Evolutionary conservation across 1,140 invertebrate genomes (phyloP).

Genomic region (Atta texana): DNA sequence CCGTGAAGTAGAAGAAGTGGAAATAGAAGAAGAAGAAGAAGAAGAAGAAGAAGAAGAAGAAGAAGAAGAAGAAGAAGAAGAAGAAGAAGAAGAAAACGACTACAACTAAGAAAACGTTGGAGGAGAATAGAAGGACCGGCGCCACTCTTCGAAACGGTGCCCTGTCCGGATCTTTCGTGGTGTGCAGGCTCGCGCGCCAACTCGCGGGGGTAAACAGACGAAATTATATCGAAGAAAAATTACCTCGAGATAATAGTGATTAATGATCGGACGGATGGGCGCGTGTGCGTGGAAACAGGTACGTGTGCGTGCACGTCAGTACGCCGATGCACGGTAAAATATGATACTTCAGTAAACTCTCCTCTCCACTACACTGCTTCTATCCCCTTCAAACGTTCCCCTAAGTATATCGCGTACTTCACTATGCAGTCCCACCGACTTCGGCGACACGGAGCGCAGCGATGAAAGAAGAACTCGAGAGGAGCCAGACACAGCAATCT

Average conservation of each 20-base stretch:
- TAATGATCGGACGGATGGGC: constrained; percentile 78
- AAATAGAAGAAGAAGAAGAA: constrained; percentile 37
- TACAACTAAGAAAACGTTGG: constrained; percentile 19
- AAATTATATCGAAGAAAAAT: constrained; percentile 85
- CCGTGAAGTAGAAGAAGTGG: constrained; percentile 64
- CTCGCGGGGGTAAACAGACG: constrained; percentile 82
- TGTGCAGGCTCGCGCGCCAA: constrained; percentile 77
- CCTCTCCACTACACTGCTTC: constrained; percentile 56
- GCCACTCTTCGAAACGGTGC: constrained; percentile 73
- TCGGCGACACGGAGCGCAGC: constrained; percentile 69
- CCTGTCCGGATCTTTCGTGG: constrained; percentile 63
- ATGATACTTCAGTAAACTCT: constrained; percentile 78
- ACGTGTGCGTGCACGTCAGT: constrained; percentile 68
- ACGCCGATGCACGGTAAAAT: constrained; percentile 78
- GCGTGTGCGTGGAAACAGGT: constrained; percentile 66
- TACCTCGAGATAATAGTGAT: constrained; percentile 84
- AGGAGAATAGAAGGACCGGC: constrained; percentile 57
- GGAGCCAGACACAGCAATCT: constrained; percentile 79
- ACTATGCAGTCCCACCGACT: constrained; percentile 63
- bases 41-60: neutral
- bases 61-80: constrained; percentile 25
- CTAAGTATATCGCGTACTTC: constrained; percentile 10
- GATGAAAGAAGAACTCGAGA: constrained; percentile 62
- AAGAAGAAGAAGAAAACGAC: constrained; percentile 33
- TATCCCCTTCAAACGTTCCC: constrained; percentile 9